phyloP scores from a whole-genome alignment of 1,140 invertebrate species.

The silkworm (Bombyx mori) region ASM3026992v2 NC_085108.1:4072501-4073000 shows the following conservation, averaged over 20 bases:
- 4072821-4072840: constrained; percentile 51
- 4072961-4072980: constrained; percentile 24
- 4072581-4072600: constrained; percentile 65
- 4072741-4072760: constrained; percentile 45
- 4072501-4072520: constrained; percentile 36
- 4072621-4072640: constrained; percentile 26
- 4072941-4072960: constrained; percentile 64
- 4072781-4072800: constrained; percentile 23
- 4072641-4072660: constrained; percentile 30
- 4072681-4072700: constrained; percentile 20
- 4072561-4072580: constrained; percentile 36
- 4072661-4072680: constrained; percentile 17
- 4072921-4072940: constrained; percentile 61
- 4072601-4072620: constrained; percentile 68
- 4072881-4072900: constrained; percentile 54
- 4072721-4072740: constrained; percentile 43
- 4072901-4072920: constrained; percentile 72
- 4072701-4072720: constrained; percentile 40
- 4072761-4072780: constrained; percentile 41
- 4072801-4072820: constrained; percentile 40
- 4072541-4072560: constrained; percentile 28
- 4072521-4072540: constrained; percentile 27
- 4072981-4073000: background rate
- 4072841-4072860: constrained; percentile 47
- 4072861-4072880: constrained; percentile 56